Evolutionary conservation across 2,797 vertebrate genomes (phyloP).

Genomic region (Etheostoma nigrum): DNA sequence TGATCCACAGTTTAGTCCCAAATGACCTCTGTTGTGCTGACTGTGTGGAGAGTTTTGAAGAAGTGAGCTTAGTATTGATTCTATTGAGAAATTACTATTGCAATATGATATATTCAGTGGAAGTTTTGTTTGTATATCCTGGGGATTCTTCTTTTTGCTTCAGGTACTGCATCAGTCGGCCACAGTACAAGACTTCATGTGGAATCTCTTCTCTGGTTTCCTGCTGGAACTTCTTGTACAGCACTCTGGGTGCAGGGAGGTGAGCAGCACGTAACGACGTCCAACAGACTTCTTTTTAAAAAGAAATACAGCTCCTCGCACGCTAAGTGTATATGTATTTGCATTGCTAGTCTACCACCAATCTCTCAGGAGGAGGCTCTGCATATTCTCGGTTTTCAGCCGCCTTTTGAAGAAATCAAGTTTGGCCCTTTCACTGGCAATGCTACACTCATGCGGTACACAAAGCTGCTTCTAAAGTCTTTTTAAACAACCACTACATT

Average conservation of each 20-base stretch:
- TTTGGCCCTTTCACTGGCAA: conserved; percentile 99
- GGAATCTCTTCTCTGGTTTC: conserved; percentile 97
- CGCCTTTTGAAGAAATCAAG: conserved; percentile 98
- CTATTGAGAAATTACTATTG: background rate
- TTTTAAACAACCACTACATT: background rate
- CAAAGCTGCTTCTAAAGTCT: background rate
- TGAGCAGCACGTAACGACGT: conserved; percentile 63
- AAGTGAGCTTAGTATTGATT: too few relatives aligned
- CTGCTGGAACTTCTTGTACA: conserved; percentile 99
- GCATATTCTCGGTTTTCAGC: conserved; percentile 97
- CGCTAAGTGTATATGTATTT: conserved; percentile 13
- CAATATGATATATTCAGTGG: background rate
- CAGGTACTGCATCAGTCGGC: conserved; percentile 99
- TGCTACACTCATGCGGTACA: conserved; percentile 95
- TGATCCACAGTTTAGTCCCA: too few relatives aligned
- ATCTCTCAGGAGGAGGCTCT: conserved; percentile 98
- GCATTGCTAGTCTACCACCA: conserved; percentile 88
- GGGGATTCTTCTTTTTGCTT: background rate
- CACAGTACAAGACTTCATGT: conserved; percentile 99
- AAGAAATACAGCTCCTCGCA: background rate
- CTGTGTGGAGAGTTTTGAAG: too few relatives aligned
- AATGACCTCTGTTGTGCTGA: too few relatives aligned
- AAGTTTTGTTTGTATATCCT: background rate
- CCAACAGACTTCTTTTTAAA: background rate
- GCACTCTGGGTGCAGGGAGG: conserved; percentile 96